Evolutionary conservation across 2,888 invertebrate genomes (phyloP).

Genomic region (Drosophila niveifrons): DNA sequence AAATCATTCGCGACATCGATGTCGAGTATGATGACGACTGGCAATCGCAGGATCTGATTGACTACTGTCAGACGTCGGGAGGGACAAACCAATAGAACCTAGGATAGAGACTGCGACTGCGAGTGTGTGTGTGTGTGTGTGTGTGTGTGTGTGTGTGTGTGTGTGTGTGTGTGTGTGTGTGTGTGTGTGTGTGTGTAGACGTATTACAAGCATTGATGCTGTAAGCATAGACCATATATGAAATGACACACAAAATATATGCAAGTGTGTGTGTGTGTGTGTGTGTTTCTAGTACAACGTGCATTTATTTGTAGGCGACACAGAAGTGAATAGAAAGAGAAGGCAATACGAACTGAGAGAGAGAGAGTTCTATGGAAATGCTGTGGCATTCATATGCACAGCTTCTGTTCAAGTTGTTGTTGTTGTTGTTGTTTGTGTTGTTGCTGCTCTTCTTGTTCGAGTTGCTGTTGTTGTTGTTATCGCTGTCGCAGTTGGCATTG

Average conservation of each 20-base stretch:
- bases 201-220: conserved; percentile 45
- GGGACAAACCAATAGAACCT: conserved; percentile 30
- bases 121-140: background rate
- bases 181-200: conserved; percentile 11
- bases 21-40: conserved; percentile 80
- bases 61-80: conserved; percentile 70
- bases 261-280: conserved; percentile 10
- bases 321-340: conserved; percentile 37
- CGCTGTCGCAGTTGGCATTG: conserved; percentile 35
- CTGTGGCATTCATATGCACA: conserved; percentile 59
- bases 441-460: conserved; percentile 12
- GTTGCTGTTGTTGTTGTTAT: conserved; percentile 34
- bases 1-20: conserved; percentile 77
- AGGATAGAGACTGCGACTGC: background rate
- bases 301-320: conserved; percentile 67
- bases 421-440: conserved; percentile 16
- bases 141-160: conserved; percentile 1
- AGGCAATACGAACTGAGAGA: conserved; percentile 20
- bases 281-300: conserved; percentile 37
- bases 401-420: background rate
- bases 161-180: background rate
- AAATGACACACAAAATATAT: conserved; percentile 41
- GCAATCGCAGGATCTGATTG: conserved; percentile 74
- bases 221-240: conserved; percentile 42
- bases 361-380: conserved; percentile 46